Evolutionary conservation across 2,797 vertebrate species (phyloP), one percentile per base, ranked within the genome.

Genomic region (Strix occidentalis): DNA sequence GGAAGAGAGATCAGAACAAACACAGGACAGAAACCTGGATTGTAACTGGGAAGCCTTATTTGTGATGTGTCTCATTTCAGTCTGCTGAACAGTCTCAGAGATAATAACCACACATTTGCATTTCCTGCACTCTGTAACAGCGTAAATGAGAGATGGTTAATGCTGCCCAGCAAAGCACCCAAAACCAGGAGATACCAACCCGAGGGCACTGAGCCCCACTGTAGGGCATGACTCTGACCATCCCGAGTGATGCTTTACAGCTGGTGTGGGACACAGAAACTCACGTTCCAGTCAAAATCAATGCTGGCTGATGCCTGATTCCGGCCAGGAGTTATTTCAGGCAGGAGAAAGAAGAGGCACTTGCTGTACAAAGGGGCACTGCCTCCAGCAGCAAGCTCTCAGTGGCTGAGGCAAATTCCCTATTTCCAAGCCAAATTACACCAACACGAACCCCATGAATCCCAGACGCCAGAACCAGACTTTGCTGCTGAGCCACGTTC

Each of bases 361-460:
- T 45, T 31, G 39, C 37, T 60, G 33, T 57, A 58, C 53, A 60
- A 66, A 53, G n/a, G 46, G n/a, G 10, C 54, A n/a, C 53, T 12
- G 25, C n/a, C 29, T 39, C 35, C 46, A 31, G 45, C 58, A 72
- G 39, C 1, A 0, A 39, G 29, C 13, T 46, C 69, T 37, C 3
- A 2, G 25, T 23, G 23, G 19, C 33, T 3, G 1, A 65, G n/a
- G 51, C 58, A 57, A 70, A 84, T 37, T 43, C 58, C 19, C 28
- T 25, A 21, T 71, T 78, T 71, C 74, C 51, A 65, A 53, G n/a
- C n/a, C 81, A 54, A 76, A 48, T 48, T 4, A 76, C 50, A 35
- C 31, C 21, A 58, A 31, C 21, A 15, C 28, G 45, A 65, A 17
- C 21, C 57, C 35, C 58, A 56, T 0, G 1, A 1, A 1, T 15